Percentiles rank a stretch among this genome's conserved stretches.
Evolutionary conservation across 1,140 invertebrate genomes (phyloP).

Genomic region (Heliconius eleuchia): DNA sequence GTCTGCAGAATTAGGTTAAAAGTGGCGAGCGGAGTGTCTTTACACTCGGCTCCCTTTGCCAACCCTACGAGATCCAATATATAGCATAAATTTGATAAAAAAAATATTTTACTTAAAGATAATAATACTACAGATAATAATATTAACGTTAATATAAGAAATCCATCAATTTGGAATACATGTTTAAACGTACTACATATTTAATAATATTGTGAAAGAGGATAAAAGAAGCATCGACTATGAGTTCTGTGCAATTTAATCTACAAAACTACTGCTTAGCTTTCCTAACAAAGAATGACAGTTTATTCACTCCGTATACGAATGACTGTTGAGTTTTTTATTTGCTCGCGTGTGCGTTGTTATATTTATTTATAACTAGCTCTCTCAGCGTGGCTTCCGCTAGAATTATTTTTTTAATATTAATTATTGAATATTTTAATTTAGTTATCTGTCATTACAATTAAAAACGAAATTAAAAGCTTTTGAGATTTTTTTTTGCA

Average conservation of each 20-base stretch:
- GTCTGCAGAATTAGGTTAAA: too few species aligned
- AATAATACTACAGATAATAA: not conserved
- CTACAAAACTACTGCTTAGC: constrained; percentile 14
- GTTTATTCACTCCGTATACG: constrained; percentile 11
- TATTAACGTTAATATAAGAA: not conserved
- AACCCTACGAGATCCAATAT: too few species aligned
- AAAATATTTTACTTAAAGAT: too few species aligned
- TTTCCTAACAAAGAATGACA: constrained; percentile 12
- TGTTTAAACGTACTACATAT: not conserved
- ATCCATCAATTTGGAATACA: not conserved
- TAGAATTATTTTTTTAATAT: too few species aligned
- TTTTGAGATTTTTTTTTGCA: too few species aligned
- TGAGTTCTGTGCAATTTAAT: constrained; percentile 15
- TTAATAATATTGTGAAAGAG: not conserved
- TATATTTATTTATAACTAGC: not conserved
- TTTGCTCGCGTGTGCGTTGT: not conserved
- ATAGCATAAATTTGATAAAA: too few species aligned
- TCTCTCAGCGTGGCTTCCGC: too few species aligned
- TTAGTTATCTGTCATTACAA: too few species aligned
- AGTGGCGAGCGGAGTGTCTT: too few species aligned
- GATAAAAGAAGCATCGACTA: not conserved
- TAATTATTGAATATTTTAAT: too few species aligned
- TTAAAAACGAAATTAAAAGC: too few species aligned
- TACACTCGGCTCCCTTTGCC: too few species aligned
- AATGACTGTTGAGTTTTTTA: constrained; percentile 5